Base-by-base conservation (phyloP, 2,888 invertebrate species). In the Stenchaetothrips biformis region DNA sequence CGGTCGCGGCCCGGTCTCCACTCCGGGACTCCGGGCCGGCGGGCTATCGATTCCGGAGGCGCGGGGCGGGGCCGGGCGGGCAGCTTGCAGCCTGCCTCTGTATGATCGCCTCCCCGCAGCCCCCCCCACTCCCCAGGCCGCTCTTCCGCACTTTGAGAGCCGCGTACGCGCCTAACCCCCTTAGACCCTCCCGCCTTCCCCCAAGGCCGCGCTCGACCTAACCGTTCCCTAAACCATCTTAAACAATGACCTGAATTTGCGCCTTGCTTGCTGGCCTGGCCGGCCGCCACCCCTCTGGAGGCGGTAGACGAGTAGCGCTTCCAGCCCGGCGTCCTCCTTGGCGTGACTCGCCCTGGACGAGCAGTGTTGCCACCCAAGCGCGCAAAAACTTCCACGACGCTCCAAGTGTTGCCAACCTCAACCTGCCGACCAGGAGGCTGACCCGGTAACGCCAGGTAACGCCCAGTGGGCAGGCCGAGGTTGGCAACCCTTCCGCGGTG, bases 41-140 rank as follows among this genome's bases (percentile, higher is more conserved):
- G 67, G 53, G 67, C 67, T 74, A 74, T 74, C 67, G 67, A 74
- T 74, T 74, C 67, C 67, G 67, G 67, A 74, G 67, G 67, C 21
- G 67, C 37, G 4, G 16, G 53, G 53, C 53, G 53, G 53, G 53
- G 53, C 13, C 21, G 21, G 67, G 67, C 21, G 9, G 18, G 67
- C 8, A 9, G 67, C 67, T 59, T 74, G 67, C 67, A 74, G 25
- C 25, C 67, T 21, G 67, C 67, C 67, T 21, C 67, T 74, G 67
- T 74, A 25, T 25, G 21, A 21, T 25, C 67, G 11, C 25, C 37
- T 11, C 67, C 67, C 67, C 67, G 7, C 37, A 2, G 37, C 67
- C 11, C 67, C 67, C 21, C 67, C 21, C 21, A 21, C 67, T 67
- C 21, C 4, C 21, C 67, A 7, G n/a, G 9, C 62, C 18, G 18